Evolutionary conservation across 2,113 vertebrate species (phyloP).

Genomic region (Podarcis raffonei): DNA sequence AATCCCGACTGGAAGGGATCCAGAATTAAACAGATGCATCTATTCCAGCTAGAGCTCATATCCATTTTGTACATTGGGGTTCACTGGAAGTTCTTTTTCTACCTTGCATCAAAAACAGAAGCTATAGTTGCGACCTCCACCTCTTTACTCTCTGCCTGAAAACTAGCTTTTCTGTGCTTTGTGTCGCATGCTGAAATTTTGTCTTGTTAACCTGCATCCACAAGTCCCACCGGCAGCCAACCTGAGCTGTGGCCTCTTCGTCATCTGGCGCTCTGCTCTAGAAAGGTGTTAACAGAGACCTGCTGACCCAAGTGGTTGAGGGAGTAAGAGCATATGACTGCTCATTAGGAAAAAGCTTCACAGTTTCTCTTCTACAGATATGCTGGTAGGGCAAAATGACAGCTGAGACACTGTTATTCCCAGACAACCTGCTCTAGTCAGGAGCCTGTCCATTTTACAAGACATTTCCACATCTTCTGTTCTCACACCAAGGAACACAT

Average conservation of each 20-base stretch:
- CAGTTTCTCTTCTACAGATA: background rate
- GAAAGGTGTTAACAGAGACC: slow-evolving; percentile 26
- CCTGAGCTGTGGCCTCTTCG: background rate
- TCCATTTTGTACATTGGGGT: background rate
- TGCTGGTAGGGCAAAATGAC: background rate
- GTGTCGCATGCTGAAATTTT: background rate
- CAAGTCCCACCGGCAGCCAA: background rate
- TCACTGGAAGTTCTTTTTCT: background rate
- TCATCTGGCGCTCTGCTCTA: background rate
- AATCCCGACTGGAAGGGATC: too few species aligned
- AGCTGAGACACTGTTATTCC: background rate
- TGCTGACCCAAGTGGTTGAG: slow-evolving; percentile 4
- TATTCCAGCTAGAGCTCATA: background rate
- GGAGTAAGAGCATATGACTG: slow-evolving; percentile 1
- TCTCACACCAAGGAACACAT: background rate
- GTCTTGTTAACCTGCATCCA: background rate
- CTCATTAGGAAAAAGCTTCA: background rate
- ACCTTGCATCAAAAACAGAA: background rate
- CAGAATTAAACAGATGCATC: background rate
- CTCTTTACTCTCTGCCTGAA: background rate
- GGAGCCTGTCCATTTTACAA: background rate
- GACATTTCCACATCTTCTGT: background rate
- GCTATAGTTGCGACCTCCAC: background rate
- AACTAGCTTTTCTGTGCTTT: background rate
- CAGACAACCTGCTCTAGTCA: background rate